A percentile compares a stretch with the other conserved stretches of the same genome.
Conservation (phyloP, 2,888 invertebrate genomes). For the Nymphalis polychloros region DNA sequence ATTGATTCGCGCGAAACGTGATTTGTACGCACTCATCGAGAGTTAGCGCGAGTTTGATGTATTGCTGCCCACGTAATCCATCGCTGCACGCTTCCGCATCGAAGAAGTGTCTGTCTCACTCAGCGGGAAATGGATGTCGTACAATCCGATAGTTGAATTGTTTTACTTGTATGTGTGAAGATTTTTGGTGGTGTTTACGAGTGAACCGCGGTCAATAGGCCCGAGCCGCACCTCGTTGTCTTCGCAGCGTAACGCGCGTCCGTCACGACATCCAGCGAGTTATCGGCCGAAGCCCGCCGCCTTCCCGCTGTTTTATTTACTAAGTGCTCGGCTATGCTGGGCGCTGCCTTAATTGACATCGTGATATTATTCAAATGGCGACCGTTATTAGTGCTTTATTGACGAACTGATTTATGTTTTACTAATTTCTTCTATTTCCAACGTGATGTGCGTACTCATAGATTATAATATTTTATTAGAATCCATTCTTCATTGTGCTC, state of each 20-base stretch:
- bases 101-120: neutral
- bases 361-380: conserved; percentile 67
- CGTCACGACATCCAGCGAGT: conserved; percentile 76
- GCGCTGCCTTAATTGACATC: conserved; percentile 69
- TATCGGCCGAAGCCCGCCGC: conserved; percentile 50
- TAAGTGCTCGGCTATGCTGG: conserved; percentile 62
- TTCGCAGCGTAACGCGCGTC: conserved; percentile 69
- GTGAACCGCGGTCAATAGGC: conserved; percentile 77
- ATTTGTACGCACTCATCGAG: conserved; percentile 82
- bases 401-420: conserved; percentile 37
- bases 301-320: conserved; percentile 69
- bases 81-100: conserved; percentile 12
- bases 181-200: conserved; percentile 68
- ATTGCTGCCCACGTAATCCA: conserved; percentile 14
- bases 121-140: conserved; percentile 43
- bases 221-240: conserved; percentile 75
- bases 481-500: neutral
- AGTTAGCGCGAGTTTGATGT: conserved; percentile 63
- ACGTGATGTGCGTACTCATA: neutral
- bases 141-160: conserved; percentile 38
- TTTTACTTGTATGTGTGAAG: conserved; percentile 46
- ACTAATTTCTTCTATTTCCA: conserved; percentile 14
- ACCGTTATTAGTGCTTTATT: conserved; percentile 40
- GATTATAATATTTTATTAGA: conserved; percentile 4
- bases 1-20: conserved; percentile 83